Evolutionary conservation across 2,888 invertebrate genomes (phyloP), one percentile per base, ranked within the genome.

Genomic region (Myathropa florea): DNA sequence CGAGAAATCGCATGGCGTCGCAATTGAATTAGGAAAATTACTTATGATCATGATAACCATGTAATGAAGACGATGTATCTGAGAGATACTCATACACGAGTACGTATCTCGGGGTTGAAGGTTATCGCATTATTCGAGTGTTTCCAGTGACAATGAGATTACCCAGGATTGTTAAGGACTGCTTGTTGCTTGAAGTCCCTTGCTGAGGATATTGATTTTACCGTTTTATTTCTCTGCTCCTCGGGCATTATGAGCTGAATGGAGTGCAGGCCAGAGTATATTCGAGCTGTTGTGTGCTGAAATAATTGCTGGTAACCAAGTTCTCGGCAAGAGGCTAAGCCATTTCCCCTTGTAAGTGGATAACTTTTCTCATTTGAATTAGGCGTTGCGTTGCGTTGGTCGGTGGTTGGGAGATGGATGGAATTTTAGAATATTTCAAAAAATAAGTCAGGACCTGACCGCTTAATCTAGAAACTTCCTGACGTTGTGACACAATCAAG

Each of bases 11-110:
- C 60, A 72, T 79, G 57, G 55, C 26, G 55, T 60, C 46, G 64
- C 65, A 79, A 79, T 79, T 60, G 55, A 79, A 65, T 79, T 79
- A 65, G 53, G 65, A 59, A 79, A 79, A 79, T 79, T 71, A 72
- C 71, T 79, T 72, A 79, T 72, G 71, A 64, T 65, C 65, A 79
- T 78, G 78, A 78, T 78, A 71, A 78, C 63, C 64, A n/a, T 71
- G 30, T 79, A 79, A 79, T 53, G 59, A 72, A 30, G 10, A 63
- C 59, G 63, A 68, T 67, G 61, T 61, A 33, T 24, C 24, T 26
- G 28, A 24, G 7, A 60, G 21, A 7, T 36, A 12, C 21, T 24
- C 24, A 10, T 2, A 23, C 36, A n/a, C 18, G 60, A 10, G 28
- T 60, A 3, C 26, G 10, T 18, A 21, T 23, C 53, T 28, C 12